These are phyloP conservation scores for Altica lythri DNA, from an alignment of 2,888 invertebrate genomes.

Conservation along the genomic window DNA sequence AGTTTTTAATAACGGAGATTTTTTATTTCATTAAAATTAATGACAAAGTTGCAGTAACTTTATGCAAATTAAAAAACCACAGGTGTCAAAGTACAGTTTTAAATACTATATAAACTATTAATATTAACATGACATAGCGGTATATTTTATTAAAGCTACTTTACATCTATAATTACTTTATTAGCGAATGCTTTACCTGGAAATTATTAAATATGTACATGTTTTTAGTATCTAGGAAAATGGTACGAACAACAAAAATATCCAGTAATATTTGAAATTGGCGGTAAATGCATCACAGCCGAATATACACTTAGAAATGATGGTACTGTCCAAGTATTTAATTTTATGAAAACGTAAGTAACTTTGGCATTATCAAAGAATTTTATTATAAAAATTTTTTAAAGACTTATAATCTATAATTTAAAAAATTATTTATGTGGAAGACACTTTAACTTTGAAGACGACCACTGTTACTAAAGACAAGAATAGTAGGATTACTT, in stretches of 20 bases:
- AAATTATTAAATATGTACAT: too few relatives aligned
- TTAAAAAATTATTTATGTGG: constrained; percentile 66
- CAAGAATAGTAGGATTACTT: background rate
- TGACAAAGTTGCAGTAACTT: too few relatives aligned
- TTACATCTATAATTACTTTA: too few relatives aligned
- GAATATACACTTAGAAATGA: constrained; percentile 19
- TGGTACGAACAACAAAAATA: constrained; percentile 24
- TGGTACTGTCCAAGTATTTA: constrained; percentile 19
- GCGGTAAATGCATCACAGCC: constrained; percentile 21
- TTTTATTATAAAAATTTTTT: constrained; percentile 23
- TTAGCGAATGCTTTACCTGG: too few relatives aligned
- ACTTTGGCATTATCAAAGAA: background rate
- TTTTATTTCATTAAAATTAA: too few relatives aligned
- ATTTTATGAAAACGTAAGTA: constrained; percentile 15
- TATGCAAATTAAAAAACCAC: too few relatives aligned
- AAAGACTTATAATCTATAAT: constrained; percentile 63
- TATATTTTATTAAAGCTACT: too few relatives aligned
- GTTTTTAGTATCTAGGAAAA: constrained; percentile 24
- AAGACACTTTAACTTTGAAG: constrained; percentile 52
- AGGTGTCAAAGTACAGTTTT: too few relatives aligned
- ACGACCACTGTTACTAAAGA: too few relatives aligned
- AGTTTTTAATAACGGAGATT: too few relatives aligned
- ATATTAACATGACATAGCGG: too few relatives aligned
- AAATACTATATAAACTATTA: too few relatives aligned
- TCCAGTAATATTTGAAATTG: constrained; percentile 19